phyloP scores from a whole-genome alignment of 2,888 invertebrate species.

The Notocelia uddmanniana region DNA sequence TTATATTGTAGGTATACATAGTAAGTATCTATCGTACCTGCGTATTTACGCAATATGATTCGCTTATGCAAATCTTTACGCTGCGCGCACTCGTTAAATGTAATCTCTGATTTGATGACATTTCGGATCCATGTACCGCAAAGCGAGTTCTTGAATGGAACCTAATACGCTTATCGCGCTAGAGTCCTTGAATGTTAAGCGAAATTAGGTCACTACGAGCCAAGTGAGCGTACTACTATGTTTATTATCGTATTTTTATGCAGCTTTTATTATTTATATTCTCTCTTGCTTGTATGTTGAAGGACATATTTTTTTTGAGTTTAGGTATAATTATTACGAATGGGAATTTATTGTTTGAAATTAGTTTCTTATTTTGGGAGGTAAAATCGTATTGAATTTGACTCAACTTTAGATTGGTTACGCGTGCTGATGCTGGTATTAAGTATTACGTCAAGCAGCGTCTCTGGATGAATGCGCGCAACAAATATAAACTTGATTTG shows the following conservation, averaged over 20 bases:
- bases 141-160: slow-evolving; percentile 42
- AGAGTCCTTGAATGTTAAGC: slow-evolving; percentile 38
- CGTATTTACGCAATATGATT: slow-evolving; percentile 12
- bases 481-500: not conserved
- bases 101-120: slow-evolving; percentile 29
- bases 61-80: slow-evolving; percentile 18
- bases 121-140: slow-evolving; percentile 8
- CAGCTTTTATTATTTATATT: slow-evolving; percentile 20
- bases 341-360: too few species aligned
- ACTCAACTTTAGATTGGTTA: too few species aligned
- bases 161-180: slow-evolving; percentile 43
- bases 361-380: not conserved
- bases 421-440: too few species aligned
- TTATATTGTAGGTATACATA: too few species aligned
- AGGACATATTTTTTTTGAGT: slow-evolving; percentile 3
- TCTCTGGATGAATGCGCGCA: too few species aligned
- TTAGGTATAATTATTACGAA: not conserved
- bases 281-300: not conserved
- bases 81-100: slow-evolving; percentile 5
- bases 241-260: slow-evolving; percentile 27
- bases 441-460: too few species aligned
- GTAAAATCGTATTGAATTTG: not conserved
- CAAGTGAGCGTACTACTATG: slow-evolving; percentile 31
- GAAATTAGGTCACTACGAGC: slow-evolving; percentile 36
- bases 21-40: not conserved